Evolutionary conservation across 1,140 invertebrate species (phyloP), one percentile per base, ranked within the genome.

Genomic region (Marisa cornuarietis): DNA sequence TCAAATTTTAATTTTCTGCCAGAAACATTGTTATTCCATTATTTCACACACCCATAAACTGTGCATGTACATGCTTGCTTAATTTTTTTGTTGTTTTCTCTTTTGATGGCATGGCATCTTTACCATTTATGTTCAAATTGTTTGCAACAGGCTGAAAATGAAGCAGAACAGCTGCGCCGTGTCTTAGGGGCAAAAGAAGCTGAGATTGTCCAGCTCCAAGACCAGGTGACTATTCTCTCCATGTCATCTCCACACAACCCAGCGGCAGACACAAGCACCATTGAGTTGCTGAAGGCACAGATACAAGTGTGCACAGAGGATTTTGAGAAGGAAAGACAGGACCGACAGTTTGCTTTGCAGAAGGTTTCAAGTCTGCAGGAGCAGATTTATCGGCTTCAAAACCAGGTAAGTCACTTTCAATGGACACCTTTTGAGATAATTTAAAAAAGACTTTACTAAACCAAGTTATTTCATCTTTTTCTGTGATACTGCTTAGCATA

Each of bases 251-350:
- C 18, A 5, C 54, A 78, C 31, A 65, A 42, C 24, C 7, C 26
- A 65, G 26, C 7, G 79, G 24, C 79, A 69, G 83, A 85, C 62
- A 61, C 73, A 1, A 86, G 86, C 65, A 86, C 84, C 0, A 83
- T 88, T 2, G 83, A 84, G 24, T 86, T 86, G 24, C 79, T 89
- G 9, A 89, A 87, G 73, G 85, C 87, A 14, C 88, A 90, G 76
- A 87, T 90, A n/a, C 87, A 88, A 62, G 87, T 90, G 26, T 90
- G 86, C 81, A 88, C 88, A 13, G 88, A 90, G 81, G 88, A 90
- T 80, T 90, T 90, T 77, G 86, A 88, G 66, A 87, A 84, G 9
- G 88, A 90, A 74, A 82, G 88, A 65, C 83, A 83, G 52, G 88
- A 90, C 75, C 63, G 87, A 54, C 87, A 86, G 79, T 83, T 85